Evolutionary conservation across 2,888 invertebrate genomes (phyloP), one percentile per base, ranked within the genome.

Genomic region (Leptinotarsa haldemani): DNA sequence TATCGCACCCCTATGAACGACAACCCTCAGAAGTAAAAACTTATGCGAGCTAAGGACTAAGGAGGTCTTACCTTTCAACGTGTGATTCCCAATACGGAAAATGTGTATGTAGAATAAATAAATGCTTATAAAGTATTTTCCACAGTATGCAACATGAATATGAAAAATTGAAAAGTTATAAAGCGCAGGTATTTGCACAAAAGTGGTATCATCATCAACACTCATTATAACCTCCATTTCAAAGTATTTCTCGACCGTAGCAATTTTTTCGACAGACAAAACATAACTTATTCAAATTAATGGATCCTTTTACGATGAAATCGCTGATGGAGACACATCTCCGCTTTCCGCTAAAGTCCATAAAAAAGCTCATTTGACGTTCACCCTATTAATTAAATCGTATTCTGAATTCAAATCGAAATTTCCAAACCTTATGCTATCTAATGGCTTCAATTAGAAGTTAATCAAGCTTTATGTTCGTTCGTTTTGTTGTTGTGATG

Each of bases 361-460:
- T 68, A 25, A 53, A 56, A 56, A 68, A 56, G 68, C 47, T 68
- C 68, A 52, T 68, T 68, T 68, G 16, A 20, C 61, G 40, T 61
- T 61, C n/a, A 61, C 12, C 46, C 56, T 56, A 46, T 40, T 56
- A 68, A 68, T 68, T 56, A 56, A 68, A 53, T 58, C 68, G 47
- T 68, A 56, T 61, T 16, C 5, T 61, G 56, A 67, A 67, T 52
- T 67, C 18, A 15, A 16, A 20, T 46, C 56, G 46, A 47, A 52
- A 68, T 58, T 56, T 52, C 15, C 46, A 56, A 68, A 56, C 53
- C 56, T 20, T 46, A 56, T 46, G 56, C 46, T 56, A 53, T 2
- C 30, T 53, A 13, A 53, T 68, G 68, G 53, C 46, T 53, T 68
- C 20, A 58, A 68, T 68, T 40, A 68, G 16, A 68, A 56, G 46